Conservation (phyloP, 2,113 vertebrate species). For the Rhinolophus sinicus region DNA sequence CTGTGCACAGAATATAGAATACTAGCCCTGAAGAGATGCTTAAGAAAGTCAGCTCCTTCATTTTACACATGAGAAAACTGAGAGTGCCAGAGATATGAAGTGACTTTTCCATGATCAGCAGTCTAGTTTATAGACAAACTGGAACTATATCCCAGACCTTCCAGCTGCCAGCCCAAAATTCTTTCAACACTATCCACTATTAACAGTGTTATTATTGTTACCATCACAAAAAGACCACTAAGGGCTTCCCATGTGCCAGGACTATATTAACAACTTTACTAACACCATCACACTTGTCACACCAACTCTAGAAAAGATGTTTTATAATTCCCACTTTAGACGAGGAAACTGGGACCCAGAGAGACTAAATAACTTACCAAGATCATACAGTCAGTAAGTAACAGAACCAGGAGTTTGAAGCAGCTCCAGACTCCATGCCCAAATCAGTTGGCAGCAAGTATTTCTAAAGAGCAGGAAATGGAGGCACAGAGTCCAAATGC, state of each 20-base stretch:
- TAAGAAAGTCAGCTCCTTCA: neutral
- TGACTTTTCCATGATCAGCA: neutral
- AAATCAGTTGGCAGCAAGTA: constrained; percentile 16
- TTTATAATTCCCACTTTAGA: neutral
- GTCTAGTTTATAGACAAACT: neutral
- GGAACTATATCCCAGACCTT: neutral
- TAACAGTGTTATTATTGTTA: neutral
- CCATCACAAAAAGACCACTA: neutral
- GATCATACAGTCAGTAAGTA: neutral
- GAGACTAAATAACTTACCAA: neutral
- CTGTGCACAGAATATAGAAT: neutral
- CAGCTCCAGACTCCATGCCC: neutral
- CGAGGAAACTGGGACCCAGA: neutral
- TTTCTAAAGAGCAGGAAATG: neutral
- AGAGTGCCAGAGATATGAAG: neutral
- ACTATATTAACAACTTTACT: neutral
- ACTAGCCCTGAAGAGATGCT: neutral
- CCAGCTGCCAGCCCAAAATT: neutral
- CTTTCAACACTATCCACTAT: neutral
- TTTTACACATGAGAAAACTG: neutral
- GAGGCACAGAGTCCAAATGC: neutral
- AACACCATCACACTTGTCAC: neutral
- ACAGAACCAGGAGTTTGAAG: neutral
- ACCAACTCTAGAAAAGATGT: neutral
- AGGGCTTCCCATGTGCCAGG: neutral